Conservation (phyloP, 2,113 vertebrate genomes). For the Poecilia latipinna region DNA sequence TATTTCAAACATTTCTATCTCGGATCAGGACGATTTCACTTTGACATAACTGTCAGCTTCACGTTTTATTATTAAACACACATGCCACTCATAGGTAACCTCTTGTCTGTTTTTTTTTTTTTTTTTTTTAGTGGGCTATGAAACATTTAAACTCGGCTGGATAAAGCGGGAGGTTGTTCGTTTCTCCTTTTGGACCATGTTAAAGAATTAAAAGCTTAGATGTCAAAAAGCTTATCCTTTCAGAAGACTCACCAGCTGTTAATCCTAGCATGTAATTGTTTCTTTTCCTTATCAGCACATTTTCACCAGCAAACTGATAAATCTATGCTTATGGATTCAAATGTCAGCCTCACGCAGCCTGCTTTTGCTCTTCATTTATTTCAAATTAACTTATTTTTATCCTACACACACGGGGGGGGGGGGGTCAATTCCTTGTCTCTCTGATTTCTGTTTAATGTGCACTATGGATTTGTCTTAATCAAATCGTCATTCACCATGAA, state of each 20-base stretch:
- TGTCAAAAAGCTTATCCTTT: constrained; percentile 30
- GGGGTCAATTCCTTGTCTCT: constrained; percentile 46
- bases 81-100: not conserved
- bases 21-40: not conserved
- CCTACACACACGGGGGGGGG: not conserved
- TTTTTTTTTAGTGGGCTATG: not conserved
- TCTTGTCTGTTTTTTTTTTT: not conserved
- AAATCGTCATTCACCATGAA: constrained; percentile 64
- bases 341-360: constrained; percentile 31
- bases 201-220: constrained; percentile 22
- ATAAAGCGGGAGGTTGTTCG: constrained; percentile 8
- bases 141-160: not conserved
- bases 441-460: constrained; percentile 66
- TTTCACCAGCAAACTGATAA: constrained; percentile 37
- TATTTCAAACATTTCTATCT: not conserved
- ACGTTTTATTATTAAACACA: not conserved
- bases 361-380: constrained; percentile 51
- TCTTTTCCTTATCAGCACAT: constrained; percentile 38
- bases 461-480: constrained; percentile 67
- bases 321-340: constrained; percentile 39
- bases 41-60: not conserved
- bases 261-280: constrained; percentile 35
- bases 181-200: constrained; percentile 8
- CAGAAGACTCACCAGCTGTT: constrained; percentile 22
- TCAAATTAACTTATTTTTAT: constrained; percentile 53